Percentiles rank a stretch among this genome's conserved stretches.
Conservation (phyloP, 2,113 vertebrate genomes). For the Podarcis cretensis region DNA sequence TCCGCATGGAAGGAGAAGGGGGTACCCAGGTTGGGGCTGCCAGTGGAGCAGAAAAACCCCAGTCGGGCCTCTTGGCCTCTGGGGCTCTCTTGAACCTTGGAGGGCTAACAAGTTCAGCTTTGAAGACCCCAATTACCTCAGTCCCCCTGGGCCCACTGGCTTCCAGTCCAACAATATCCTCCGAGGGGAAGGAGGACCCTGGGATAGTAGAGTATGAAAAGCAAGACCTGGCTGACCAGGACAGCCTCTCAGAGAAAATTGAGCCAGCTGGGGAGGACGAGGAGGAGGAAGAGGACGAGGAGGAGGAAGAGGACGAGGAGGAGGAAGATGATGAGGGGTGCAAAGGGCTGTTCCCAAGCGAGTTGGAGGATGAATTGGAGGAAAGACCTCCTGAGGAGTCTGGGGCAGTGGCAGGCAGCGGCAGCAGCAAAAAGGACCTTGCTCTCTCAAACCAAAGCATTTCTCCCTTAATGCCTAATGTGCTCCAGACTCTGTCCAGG, state of each 20-base stretch:
- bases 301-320: conserved; percentile 86
- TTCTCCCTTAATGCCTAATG: conserved; percentile 99
- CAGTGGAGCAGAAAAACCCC: conserved; percentile 67
- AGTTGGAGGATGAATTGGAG: conserved; percentile 88
- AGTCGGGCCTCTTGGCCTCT: conserved; percentile 73
- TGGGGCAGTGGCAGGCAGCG: conserved; percentile 81
- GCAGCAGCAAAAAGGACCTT: conserved; percentile 88
- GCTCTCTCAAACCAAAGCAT: conserved; percentile 99
- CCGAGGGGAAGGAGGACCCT: conserved; percentile 79
- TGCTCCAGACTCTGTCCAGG: conserved; percentile 94
- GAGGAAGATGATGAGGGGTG: conserved; percentile 87
- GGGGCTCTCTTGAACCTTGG: conserved; percentile 89
- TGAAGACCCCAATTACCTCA: conserved; percentile 94
- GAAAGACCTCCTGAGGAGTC: conserved; percentile 85
- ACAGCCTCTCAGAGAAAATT: conserved; percentile 77
- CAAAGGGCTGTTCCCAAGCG: conserved; percentile 83
- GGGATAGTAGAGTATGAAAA: conserved; percentile 75
- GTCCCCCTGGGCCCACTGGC: conserved; percentile 84
- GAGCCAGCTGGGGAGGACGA: conserved; percentile 79
- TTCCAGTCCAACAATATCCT: conserved; percentile 92
- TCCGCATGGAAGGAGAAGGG: conserved; percentile 92
- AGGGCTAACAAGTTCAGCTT: conserved; percentile 86
- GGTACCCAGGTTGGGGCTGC: conserved; percentile 70
- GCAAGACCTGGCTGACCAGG: conserved; percentile 70
- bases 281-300: conserved; percentile 80